Evolutionary conservation across 2,113 vertebrate genomes (phyloP).

Genomic region (Sander vitreus): DNA sequence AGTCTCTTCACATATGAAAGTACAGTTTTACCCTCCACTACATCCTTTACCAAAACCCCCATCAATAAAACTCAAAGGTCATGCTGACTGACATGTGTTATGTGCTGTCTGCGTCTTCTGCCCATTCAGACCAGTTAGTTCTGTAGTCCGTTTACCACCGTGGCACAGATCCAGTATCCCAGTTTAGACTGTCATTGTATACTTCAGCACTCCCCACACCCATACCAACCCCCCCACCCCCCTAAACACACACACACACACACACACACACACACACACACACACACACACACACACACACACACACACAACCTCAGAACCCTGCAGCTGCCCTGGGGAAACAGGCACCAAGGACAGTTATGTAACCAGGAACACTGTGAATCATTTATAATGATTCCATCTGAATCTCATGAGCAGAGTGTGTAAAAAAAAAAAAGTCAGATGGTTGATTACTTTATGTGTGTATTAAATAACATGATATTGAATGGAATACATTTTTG

Average conservation of each 20-base stretch:
- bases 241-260: not conserved
- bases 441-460: not conserved
- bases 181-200: slow-evolving; percentile 81
- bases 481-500: not conserved
- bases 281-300: not conserved
- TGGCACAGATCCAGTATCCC: slow-evolving; percentile 70
- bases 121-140: slow-evolving; percentile 49
- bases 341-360: slow-evolving; percentile 73
- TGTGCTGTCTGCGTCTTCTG: slow-evolving; percentile 50
- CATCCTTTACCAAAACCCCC: not conserved
- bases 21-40: not conserved
- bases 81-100: slow-evolving; percentile 29
- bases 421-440: not conserved
- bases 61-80: slow-evolving; percentile 42
- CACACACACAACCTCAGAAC: slow-evolving; percentile 1
- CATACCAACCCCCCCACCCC: not conserved
- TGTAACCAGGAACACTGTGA: slow-evolving; percentile 65
- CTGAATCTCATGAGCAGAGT: not conserved
- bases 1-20: slow-evolving; percentile 6
- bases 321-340: slow-evolving; percentile 67
- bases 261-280: too few species aligned
- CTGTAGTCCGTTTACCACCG: slow-evolving; percentile 39
- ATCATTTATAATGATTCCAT: slow-evolving; percentile 36
- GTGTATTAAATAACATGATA: not conserved
- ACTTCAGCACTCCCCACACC: slow-evolving; percentile 19